A percentile compares a stretch with the other conserved stretches of the same genome.
These are phyloP conservation scores for Tinea pellionella DNA, from an alignment of 2,888 invertebrate genomes.

Conservation along the genomic window DNA sequence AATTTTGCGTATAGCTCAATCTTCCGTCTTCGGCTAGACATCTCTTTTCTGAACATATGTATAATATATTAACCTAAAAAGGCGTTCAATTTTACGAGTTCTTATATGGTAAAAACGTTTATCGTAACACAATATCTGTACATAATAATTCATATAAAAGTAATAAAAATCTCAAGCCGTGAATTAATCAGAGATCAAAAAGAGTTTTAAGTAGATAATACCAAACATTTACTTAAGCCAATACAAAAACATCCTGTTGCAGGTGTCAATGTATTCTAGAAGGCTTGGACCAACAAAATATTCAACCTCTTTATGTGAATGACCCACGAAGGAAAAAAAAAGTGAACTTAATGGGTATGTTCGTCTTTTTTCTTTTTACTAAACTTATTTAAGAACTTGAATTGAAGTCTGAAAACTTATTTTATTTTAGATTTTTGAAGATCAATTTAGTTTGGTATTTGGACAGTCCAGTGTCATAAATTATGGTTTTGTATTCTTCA, in stretches of 20 bases:
- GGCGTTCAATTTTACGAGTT: too few relatives aligned
- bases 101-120: too few relatives aligned
- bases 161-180: too few relatives aligned
- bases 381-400: not conserved
- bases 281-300: not conserved
- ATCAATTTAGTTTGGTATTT: not conserved
- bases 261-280: not conserved
- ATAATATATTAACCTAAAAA: too few relatives aligned
- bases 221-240: not conserved
- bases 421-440: not conserved
- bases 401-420: not conserved
- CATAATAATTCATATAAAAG: too few relatives aligned
- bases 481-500: too few relatives aligned
- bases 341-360: not conserved
- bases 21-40: too few relatives aligned
- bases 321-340: not conserved
- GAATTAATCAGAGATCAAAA: not conserved
- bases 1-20: too few relatives aligned
- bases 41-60: too few relatives aligned
- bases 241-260: conserved; percentile 3
- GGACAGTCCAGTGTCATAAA: too few relatives aligned
- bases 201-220: not conserved
- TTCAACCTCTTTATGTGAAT: not conserved
- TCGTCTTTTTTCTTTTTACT: not conserved
- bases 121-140: too few relatives aligned